Base-by-base conservation (phyloP, 2,888 invertebrate genomes). In the Girardia tigrina region DNA sequence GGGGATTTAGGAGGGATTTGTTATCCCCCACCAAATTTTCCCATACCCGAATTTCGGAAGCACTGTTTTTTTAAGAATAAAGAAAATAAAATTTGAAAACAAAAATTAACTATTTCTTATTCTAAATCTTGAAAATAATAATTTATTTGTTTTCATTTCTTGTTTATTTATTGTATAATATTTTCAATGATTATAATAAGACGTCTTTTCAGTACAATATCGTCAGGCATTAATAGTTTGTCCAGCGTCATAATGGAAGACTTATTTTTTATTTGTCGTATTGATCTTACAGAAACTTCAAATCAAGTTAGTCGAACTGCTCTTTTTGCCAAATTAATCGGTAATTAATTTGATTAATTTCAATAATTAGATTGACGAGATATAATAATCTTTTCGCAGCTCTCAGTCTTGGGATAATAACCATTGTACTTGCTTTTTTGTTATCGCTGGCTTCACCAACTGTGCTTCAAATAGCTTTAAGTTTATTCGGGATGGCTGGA, bases 401-500 rank as follows among this genome's bases (percentile, higher is more conserved):
- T 16, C n/a, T 76, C 4, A 16, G 77, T 29, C 77, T 79, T 36
- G 79, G 79, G n/a, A 0, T 75, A 0, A 12, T 78, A 26, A 79
- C 79, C 20, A 75, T 79, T 1, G 77, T 72, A n/a, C 29, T 79
- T 12, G 79, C 78, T 0, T 79, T 78, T 36, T 29, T 70, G 27
- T 75, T 75, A 23, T 73, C 76, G 2, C 23, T 72, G 20, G 70
- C 79, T 16, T 71, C 78, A 1, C 70, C 72, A 12, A 74, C 73
- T 27, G 79, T 81, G 29, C 78, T 80, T 14, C 79, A 80, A 79
- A 80, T 81, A 0, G 80, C 81, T 1, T 78, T 82, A 27, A 81
- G 80, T 76, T 79, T 81, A 16, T 81, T 82, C 77, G 82, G 82
- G 0, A 81, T 82, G 79, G 80, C 81, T 1, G 82, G 82, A 0